Conservation (phyloP, 2,888 invertebrate species). For the Lepas anatifera region DNA sequence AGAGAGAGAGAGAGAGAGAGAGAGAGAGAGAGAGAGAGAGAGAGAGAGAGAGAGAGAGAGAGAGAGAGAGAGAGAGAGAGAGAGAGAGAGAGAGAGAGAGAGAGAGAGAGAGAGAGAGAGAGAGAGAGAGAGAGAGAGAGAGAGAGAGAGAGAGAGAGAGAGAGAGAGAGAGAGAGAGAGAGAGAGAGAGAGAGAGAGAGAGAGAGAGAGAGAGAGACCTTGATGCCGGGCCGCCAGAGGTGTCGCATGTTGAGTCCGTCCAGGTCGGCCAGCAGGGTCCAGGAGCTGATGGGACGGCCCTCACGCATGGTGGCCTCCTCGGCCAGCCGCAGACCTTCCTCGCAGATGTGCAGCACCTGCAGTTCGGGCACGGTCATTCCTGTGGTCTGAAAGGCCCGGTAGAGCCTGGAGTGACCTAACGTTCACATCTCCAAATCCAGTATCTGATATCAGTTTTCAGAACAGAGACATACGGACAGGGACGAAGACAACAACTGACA, state of each 20-base stretch:
- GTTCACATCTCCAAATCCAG: too few species aligned
- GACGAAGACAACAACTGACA: too few species aligned
- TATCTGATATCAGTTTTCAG: too few species aligned
- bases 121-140: conserved; percentile 11
- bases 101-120: conserved; percentile 12
- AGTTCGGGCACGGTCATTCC: too few species aligned
- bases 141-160: conserved; percentile 10
- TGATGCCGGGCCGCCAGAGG: conserved; percentile 85
- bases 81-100: neutral
- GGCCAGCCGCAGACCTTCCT: conserved; percentile 75
- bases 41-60: neutral
- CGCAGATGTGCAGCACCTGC: conserved; percentile 72
- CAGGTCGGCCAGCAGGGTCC: conserved; percentile 81
- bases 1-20: neutral
- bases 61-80: conserved; percentile 10
- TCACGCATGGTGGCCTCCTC: conserved; percentile 70
- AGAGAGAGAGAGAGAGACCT: conserved; percentile 31
- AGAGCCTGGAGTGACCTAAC: too few species aligned
- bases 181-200: conserved; percentile 12
- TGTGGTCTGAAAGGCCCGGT: too few species aligned
- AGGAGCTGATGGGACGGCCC: conserved; percentile 74
- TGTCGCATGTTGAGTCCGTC: conserved; percentile 92
- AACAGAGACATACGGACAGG: too few species aligned
- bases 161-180: conserved; percentile 10
- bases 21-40: neutral